phyloP scores from a whole-genome alignment of 1,140 invertebrate species.

The Drosophila nikananu region DNA sequence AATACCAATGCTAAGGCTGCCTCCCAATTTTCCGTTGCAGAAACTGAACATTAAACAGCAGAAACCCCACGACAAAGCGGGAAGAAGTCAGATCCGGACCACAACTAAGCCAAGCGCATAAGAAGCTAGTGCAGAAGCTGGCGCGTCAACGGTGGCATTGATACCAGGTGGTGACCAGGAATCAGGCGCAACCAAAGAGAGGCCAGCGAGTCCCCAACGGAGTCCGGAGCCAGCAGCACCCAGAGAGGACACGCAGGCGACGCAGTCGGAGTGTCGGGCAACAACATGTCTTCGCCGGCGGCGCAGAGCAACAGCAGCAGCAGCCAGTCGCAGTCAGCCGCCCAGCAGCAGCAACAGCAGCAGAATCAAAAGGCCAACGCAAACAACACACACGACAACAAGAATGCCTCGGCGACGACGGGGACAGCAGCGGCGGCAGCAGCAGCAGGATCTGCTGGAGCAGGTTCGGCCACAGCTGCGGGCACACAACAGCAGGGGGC shows the following conservation, averaged over 20 bases:
- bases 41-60: constrained; percentile 15
- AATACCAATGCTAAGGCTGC: constrained; percentile 35
- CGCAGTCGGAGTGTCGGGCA: constrained; percentile 26
- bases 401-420: constrained; percentile 53
- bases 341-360: constrained; percentile 47
- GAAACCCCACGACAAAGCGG: background rate
- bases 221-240: background rate
- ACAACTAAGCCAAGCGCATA: background rate
- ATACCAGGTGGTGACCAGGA: constrained; percentile 5
- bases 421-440: constrained; percentile 48
- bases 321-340: constrained; percentile 51
- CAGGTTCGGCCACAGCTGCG: constrained; percentile 20
- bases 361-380: constrained; percentile 51
- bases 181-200: constrained; percentile 5
- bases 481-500: constrained; percentile 36
- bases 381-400: constrained; percentile 55
- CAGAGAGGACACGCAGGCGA: constrained; percentile 11
- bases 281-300: constrained; percentile 73
- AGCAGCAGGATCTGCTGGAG: constrained; percentile 19
- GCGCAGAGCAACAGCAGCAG: constrained; percentile 75
- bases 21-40: constrained; percentile 26
- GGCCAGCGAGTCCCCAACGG: background rate
- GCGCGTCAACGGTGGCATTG: background rate
- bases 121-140: constrained; percentile 20
- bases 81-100: too few relatives aligned